Evolutionary conservation across 1,140 invertebrate genomes (phyloP).

Genomic region (Euura saliciscinereae): DNA sequence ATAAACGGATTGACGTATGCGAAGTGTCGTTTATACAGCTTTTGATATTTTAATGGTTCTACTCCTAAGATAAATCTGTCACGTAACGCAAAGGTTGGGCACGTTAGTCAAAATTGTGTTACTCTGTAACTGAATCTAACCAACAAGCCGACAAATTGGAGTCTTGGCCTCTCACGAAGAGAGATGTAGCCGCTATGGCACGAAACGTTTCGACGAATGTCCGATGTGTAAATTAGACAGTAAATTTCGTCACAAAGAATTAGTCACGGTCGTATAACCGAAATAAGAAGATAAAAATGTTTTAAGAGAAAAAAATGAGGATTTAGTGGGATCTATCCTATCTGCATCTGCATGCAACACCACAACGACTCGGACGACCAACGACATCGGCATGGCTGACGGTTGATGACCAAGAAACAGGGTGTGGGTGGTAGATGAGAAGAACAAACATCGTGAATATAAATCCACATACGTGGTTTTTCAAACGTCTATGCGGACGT

Average conservation of each 20-base stretch:
- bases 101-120: no score
- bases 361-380: no score
- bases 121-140: no score
- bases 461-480: background rate
- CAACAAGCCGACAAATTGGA: background rate
- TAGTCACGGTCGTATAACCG: conserved; percentile 25
- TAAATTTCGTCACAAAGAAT: conserved; percentile 37
- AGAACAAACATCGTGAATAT: conserved; percentile 47
- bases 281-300: background rate
- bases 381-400: conserved; percentile 16
- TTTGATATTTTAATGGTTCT: no score
- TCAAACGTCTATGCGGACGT: no score
- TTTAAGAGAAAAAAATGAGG: conserved; percentile 7
- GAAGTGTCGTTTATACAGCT: no score
- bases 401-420: conserved; percentile 19
- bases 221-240: conserved; percentile 39
- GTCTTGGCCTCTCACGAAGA: background rate
- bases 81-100: no score
- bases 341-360: background rate
- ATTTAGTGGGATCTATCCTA: conserved; percentile 2
- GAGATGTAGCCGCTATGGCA: background rate
- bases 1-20: no score
- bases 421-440: conserved; percentile 54
- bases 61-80: no score
- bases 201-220: conserved; percentile 8